Conservation (phyloP, 2,888 invertebrate genomes). For the Dysmachus trigonus region DNA sequence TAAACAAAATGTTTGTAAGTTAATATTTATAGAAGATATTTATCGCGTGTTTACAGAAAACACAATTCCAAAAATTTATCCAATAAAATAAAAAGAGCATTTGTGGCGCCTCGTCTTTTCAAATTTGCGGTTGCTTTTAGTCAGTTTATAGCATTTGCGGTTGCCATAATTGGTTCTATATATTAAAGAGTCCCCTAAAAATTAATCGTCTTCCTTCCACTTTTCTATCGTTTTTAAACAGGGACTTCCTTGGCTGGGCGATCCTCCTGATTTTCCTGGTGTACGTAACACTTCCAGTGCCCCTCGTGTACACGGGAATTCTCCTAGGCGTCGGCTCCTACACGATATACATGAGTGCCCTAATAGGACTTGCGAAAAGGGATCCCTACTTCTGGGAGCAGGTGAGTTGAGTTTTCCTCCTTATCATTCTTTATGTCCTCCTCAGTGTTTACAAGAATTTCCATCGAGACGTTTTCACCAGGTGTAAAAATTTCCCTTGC, state of each 20-base stretch:
- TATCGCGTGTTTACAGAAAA: not conserved
- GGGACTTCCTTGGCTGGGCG: slow-evolving; percentile 77
- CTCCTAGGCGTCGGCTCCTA: slow-evolving; percentile 71
- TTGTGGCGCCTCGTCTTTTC: not conserved
- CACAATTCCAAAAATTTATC: not conserved
- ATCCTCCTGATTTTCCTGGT: slow-evolving; percentile 76
- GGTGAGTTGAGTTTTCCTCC: slow-evolving; percentile 60
- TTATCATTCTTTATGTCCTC: not conserved
- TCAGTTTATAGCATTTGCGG: not conserved
- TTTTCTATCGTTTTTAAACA: slow-evolving; percentile 56
- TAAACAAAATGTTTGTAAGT: not conserved
- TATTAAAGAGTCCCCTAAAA: not conserved
- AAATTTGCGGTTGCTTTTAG: not conserved
- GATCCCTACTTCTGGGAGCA: slow-evolving; percentile 66
- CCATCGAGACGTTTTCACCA: not conserved
- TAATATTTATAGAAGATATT: not conserved
- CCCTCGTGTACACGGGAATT: slow-evolving; percentile 70
- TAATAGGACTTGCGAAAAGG: slow-evolving; percentile 68
- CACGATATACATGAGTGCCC: slow-evolving; percentile 69
- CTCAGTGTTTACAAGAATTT: not conserved
- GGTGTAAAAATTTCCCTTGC: not conserved
- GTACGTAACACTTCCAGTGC: slow-evolving; percentile 77
- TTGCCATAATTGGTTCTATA: not conserved
- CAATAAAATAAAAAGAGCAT: not conserved
- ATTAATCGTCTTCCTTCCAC: not conserved